Evolutionary conservation across 2,113 vertebrate species (phyloP), one percentile per base, ranked within the genome.

Genomic region (Dipodomys merriami): DNA sequence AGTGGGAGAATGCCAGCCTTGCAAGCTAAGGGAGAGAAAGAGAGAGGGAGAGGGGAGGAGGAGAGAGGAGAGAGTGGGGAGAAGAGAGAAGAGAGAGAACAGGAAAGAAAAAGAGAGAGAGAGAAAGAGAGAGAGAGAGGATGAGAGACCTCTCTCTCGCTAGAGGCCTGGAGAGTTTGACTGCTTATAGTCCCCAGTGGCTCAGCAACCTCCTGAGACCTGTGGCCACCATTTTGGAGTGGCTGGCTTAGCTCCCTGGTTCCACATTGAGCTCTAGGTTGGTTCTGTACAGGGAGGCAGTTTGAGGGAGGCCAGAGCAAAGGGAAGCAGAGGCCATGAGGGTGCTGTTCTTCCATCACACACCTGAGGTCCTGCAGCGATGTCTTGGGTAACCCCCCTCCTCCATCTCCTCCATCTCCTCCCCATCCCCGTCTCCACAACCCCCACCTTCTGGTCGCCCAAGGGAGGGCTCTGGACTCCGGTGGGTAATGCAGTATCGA

Each of bases 401-500:
- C 39, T 5, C 7, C 25, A 30, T 29, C 23, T 18, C 23, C 27
- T 5, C 49, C 23, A 15, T 27, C 23, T 60, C 53, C 22, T 18
- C 67, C 3, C 62, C 29, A 25, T 35, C 10, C 12, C 23, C 5
- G 8, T 16, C 11, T 29, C 30, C 11, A 6, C 15, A 49, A 73
- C 67, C 3, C 12, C 60, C 78, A 46, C 35, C n/a, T 60, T 29
- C 53, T 29, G 33, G 44, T 19, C 44, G n/a, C 67, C 84, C 68
- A 64, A 11, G 64, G 65, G 78, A 84, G 85, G 44, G n/a, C 46
- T 29, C 73, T 76, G 69, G 62, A 68, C 22, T 78, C 84, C 0
- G 0, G 62, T 76, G 93, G 73, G 71, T 27, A 86, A 91, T 82
- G 35, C 68, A 29, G 62, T 94, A 93, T 94, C 0, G 91, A 94